Base-by-base conservation (phyloP, 2,888 invertebrate species). In the Thereva unica region DNA sequence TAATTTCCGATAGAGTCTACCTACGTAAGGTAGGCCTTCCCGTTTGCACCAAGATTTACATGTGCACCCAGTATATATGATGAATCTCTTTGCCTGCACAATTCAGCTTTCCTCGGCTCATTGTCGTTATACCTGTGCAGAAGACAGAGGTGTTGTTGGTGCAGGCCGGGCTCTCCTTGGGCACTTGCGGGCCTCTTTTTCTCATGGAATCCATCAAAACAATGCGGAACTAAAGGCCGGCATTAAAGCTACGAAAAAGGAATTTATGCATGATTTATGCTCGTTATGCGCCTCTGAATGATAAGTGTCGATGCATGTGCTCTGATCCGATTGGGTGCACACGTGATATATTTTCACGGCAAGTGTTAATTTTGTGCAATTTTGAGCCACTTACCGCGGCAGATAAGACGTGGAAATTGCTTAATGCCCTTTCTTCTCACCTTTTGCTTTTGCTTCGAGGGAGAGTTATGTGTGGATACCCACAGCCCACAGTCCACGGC, bases 181-280 rank as follows among this genome's bases (percentile, higher is more conserved):
- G 23, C 23, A 23, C 2, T 23, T 23, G 23, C 23, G 23, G 23
- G 23, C 23, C 23, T 23, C 23, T 23, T 23, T 23, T 23, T 23
- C 23, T 23, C 23, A 23, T 23, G 23, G 23, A 59, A 59, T 59
- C 59, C 59, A 59, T 59, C 59, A 59, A 59, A 59, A 59, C 59
- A 59, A 59, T 59, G 59, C 59, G 59, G 59, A 59, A 59, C 59
- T 49, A 59, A 59, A 59, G 59, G 59, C 59, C 40, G 38, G 45
- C 59, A 59, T 59, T 40, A 45, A 47, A 42, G 9, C 38, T n/a
- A 47, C 37, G 59, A 49, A 59, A 10, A 59, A 49, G 59, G 49
- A 59, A 59, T 59, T 59, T 47, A 59, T 59, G 59, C 59, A 59
- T 59, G 59, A 59, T 59, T 59, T 59, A 59, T 59, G 59, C 59